Evolutionary conservation across 1,140 invertebrate species (phyloP).

Genomic region (Onthophagus taurus): DNA sequence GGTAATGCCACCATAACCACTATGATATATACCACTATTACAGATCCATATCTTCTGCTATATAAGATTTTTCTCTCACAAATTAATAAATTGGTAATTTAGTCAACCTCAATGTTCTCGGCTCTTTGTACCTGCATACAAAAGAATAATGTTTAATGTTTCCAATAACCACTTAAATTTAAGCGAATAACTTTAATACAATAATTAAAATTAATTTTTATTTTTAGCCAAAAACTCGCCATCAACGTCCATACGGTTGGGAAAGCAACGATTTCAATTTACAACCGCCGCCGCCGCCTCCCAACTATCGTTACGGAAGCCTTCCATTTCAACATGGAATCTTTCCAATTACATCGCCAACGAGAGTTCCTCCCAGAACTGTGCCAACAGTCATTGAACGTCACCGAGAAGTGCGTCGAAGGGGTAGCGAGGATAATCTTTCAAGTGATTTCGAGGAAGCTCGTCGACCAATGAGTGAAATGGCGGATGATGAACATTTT

Average conservation of each 20-base stretch:
- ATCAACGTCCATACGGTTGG: conserved; percentile 63
- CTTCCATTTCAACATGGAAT: conserved; percentile 44
- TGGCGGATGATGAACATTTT: conserved; percentile 62
- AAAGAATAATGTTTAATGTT: too few species aligned
- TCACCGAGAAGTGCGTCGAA: conserved; percentile 63
- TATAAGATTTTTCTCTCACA: too few species aligned
- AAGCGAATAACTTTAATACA: too few species aligned
- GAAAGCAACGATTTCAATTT: conserved; percentile 50
- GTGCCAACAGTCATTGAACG: conserved; percentile 59
- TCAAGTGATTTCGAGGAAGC: conserved; percentile 28
- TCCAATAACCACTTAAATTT: too few species aligned
- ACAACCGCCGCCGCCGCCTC: conserved; percentile 45
- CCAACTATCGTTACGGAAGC: conserved; percentile 54
- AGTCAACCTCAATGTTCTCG: too few species aligned
- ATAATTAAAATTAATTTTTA: too few species aligned
- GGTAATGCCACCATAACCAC: too few species aligned
- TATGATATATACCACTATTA: too few species aligned
- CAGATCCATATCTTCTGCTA: too few species aligned
- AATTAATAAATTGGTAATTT: too few species aligned
- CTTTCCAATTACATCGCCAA: conserved; percentile 36
- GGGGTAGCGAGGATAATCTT: conserved; percentile 22
- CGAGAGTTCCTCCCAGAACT: conserved; percentile 56
- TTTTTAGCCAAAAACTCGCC: conserved; percentile 60
- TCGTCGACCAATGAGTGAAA: conserved; percentile 25
- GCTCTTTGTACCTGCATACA: too few species aligned